Conservation (phyloP, 2,113 vertebrate species). For the Rissa tridactyla region DNA sequence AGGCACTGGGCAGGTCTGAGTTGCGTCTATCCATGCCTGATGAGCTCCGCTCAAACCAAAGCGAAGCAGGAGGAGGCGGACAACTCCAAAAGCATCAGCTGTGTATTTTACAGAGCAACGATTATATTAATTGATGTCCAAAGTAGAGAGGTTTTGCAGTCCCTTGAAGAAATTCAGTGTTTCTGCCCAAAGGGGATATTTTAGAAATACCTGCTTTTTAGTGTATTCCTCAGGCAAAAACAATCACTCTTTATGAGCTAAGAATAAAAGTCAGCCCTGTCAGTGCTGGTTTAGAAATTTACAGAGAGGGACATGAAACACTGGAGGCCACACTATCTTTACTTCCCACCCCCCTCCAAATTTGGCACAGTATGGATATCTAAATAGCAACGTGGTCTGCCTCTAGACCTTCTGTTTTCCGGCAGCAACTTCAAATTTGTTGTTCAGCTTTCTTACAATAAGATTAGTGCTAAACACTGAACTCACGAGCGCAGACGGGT, state of each 20-base stretch:
- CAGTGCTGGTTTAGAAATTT: not conserved
- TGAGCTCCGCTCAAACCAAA: not conserved
- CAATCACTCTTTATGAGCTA: not conserved
- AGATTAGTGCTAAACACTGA: not conserved
- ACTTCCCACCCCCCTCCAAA: not conserved
- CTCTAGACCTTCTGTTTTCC: not conserved
- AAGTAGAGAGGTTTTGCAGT: not conserved
- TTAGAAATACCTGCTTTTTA: not conserved
- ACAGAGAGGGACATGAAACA: not conserved
- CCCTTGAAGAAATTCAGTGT: not conserved
- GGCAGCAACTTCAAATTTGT: not conserved
- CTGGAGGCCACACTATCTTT: not conserved
- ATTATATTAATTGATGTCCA: not conserved
- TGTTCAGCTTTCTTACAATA: not conserved
- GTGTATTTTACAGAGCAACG: not conserved
- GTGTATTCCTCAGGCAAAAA: not conserved
- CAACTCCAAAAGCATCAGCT: not conserved
- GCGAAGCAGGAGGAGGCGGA: not conserved
- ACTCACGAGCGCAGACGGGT: rapidly evolving
- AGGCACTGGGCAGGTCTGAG: not conserved
- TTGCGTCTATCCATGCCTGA: rapidly evolving
- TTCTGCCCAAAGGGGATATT: not conserved
- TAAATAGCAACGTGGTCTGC: not conserved
- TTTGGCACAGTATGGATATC: not conserved
- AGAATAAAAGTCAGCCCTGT: not conserved